Conservation (phyloP, 2,113 vertebrate genomes). For the Chlorodrepanis virens region DNA sequence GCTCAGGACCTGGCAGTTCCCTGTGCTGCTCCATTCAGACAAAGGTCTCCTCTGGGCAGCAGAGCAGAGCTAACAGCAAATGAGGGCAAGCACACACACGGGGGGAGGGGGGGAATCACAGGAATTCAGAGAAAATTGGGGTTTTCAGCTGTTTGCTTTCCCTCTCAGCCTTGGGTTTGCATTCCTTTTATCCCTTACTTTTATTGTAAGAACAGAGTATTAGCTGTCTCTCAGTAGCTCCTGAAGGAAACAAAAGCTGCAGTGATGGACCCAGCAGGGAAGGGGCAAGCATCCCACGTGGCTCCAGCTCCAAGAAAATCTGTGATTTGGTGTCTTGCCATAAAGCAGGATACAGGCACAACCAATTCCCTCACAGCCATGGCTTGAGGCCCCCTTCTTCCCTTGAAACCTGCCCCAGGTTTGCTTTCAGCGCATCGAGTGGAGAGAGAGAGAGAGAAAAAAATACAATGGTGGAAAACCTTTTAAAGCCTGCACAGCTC, state of each 20-base stretch:
- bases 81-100: not conserved
- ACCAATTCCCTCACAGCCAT: not conserved
- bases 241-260: not conserved
- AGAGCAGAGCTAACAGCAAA: not conserved
- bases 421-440: not conserved
- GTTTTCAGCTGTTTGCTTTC: not conserved
- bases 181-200: not conserved
- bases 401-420: not conserved
- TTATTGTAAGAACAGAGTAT: not conserved
- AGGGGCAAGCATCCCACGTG: not conserved
- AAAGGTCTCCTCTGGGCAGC: not conserved
- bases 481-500: slow-evolving; percentile 2
- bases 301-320: not conserved
- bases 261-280: not conserved
- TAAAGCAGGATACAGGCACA: not conserved
- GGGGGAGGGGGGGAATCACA: not conserved
- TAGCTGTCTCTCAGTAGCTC: not conserved
- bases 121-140: not conserved
- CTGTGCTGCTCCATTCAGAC: not conserved
- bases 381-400: not conserved
- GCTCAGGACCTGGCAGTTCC: not conserved
- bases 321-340: not conserved
- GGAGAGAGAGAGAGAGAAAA: not conserved
- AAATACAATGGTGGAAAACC: slow-evolving; percentile 2
- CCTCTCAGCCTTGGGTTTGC: not conserved